A percentile compares a stretch with the other conserved stretches of the same genome.
Evolutionary conservation across 2,113 vertebrate species (phyloP).

Genomic region (Otocyon megalotis): DNA sequence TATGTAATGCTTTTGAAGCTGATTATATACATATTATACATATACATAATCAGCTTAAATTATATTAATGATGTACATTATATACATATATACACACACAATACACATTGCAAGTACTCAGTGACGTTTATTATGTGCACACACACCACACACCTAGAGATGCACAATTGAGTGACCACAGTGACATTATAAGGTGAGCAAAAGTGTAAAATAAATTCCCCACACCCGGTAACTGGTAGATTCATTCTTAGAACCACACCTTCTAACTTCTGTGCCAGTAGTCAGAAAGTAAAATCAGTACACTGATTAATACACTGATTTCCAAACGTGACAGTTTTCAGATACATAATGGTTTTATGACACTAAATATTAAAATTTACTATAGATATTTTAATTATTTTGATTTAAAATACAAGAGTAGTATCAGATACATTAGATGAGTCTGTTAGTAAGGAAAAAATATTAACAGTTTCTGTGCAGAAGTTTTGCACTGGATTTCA

Average conservation of each 20-base stretch:
- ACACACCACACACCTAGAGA: neutral
- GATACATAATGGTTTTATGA: neutral
- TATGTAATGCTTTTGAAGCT: neutral
- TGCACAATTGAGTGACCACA: neutral
- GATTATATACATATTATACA: neutral
- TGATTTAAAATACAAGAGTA: neutral
- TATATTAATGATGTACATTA: neutral
- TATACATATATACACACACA: neutral
- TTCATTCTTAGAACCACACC: neutral
- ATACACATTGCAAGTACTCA: neutral
- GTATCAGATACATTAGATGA: neutral
- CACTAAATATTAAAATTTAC: constrained; percentile 17
- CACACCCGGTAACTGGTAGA: neutral
- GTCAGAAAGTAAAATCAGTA: neutral
- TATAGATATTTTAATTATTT: constrained; percentile 1
- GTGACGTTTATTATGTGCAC: neutral
- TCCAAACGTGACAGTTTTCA: neutral
- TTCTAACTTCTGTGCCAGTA: neutral
- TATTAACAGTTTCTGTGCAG: neutral
- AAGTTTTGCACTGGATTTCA: neutral
- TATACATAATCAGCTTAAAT: neutral
- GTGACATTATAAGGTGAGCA: neutral
- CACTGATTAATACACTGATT: neutral
- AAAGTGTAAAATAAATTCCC: neutral
- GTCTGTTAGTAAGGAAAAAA: neutral